Percentiles rank a stretch among this genome's conserved stretches.
These are phyloP conservation scores for Trinorchestia longiramus DNA, from an alignment of 1,140 invertebrate genomes.

Conservation along the genomic window DNA sequence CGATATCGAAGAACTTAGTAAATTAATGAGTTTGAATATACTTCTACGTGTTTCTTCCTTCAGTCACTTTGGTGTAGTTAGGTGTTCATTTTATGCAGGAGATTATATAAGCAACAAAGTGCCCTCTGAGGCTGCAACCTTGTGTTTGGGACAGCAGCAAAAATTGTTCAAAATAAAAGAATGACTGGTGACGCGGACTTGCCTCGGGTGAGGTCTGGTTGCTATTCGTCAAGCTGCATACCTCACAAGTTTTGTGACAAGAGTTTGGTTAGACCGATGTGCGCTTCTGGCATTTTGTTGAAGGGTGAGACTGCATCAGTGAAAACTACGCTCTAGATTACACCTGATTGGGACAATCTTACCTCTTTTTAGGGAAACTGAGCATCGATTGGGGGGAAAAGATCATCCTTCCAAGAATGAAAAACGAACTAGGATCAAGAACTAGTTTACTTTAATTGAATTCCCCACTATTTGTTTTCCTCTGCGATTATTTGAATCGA, in stretches of 20 bases:
- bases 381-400: neutral
- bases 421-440: too few species aligned
- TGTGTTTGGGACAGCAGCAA: neutral
- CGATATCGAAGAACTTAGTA: neutral
- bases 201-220: neutral
- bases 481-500: neutral
- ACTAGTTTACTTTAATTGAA: neutral
- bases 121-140: neutral
- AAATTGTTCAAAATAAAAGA: neutral
- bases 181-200: neutral
- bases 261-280: neutral
- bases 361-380: neutral
- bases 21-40: neutral
- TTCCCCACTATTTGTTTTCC: neutral
- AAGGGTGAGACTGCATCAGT: neutral
- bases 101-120: neutral
- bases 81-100: neutral
- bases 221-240: constrained; percentile 24
- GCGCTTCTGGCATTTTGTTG: neutral
- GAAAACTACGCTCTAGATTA: neutral
- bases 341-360: neutral
- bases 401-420: neutral
- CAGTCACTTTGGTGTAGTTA: neutral
- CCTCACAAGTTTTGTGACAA: constrained; percentile 16
- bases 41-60: neutral